phyloP scores from a whole-genome alignment of 1,140 invertebrate genomes.

The Drosophila santomea region DNA sequence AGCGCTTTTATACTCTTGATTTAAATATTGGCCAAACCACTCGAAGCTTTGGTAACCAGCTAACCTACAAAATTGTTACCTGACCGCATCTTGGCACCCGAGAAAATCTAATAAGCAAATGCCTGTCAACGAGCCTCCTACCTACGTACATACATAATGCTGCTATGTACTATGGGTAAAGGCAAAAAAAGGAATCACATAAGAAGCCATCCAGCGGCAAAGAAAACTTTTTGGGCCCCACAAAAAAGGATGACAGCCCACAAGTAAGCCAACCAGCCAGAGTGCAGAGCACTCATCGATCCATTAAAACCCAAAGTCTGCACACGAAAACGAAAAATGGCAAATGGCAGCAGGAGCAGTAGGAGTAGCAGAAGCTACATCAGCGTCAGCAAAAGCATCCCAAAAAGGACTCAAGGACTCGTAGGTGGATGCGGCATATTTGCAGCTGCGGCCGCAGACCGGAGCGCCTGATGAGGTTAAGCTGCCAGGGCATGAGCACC shows the following conservation, averaged over 20 bases:
- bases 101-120: slow-evolving; percentile 76
- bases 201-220: slow-evolving; percentile 29
- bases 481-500: slow-evolving; percentile 69
- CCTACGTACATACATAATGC: slow-evolving; percentile 5
- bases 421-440: slow-evolving; percentile 56
- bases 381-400: slow-evolving; percentile 31
- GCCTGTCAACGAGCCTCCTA: slow-evolving; percentile 40
- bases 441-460: slow-evolving; percentile 54
- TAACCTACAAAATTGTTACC: slow-evolving; percentile 67
- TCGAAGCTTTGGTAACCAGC: slow-evolving; percentile 55
- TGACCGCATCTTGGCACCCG: slow-evolving; percentile 55
- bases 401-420: slow-evolving; percentile 61
- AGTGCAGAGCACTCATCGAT: slow-evolving; percentile 69
- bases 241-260: slow-evolving; percentile 42
- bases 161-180: slow-evolving; percentile 8
- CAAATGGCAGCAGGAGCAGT: slow-evolving; percentile 21
- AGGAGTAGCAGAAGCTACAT: slow-evolving; percentile 9
- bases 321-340: slow-evolving; percentile 60
- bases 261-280: slow-evolving; percentile 40
- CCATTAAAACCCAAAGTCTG: slow-evolving; percentile 83
- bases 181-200: neutral
- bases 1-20: slow-evolving; percentile 3
- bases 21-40: slow-evolving; percentile 18
- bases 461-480: slow-evolving; percentile 52
- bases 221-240: slow-evolving; percentile 30